phyloP scores from a whole-genome alignment of 92 coral and sea anemone genomes.

The Parazoanthus darwini region DNA sequence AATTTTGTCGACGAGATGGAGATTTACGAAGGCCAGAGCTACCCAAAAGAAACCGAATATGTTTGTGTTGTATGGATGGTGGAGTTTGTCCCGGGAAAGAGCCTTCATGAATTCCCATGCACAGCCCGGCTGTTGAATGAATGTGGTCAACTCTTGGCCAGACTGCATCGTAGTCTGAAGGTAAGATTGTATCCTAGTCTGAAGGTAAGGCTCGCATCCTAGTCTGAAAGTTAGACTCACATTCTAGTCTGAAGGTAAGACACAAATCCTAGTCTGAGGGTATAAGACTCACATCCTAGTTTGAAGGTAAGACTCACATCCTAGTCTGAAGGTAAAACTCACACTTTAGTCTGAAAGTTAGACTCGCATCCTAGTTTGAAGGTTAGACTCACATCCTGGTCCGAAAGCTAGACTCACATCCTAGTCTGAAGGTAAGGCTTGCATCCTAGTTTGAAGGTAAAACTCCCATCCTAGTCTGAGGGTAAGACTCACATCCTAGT shows the following conservation, averaged over 20 bases:
- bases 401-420: neutral
- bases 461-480: neutral
- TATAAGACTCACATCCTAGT: neutral
- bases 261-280: neutral
- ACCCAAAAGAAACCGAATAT: constrained; percentile 28
- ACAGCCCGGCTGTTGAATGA: constrained; percentile 27
- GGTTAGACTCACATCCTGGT: neutral
- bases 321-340: neutral
- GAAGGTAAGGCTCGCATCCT: constrained; percentile 5
- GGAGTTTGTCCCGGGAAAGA: constrained; percentile 61
- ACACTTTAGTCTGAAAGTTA: neutral
- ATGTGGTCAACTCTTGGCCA: constrained; percentile 26
- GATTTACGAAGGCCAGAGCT: constrained; percentile 44
- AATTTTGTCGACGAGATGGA: constrained; percentile 21
- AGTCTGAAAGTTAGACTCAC: constrained; percentile 12
- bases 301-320: neutral
- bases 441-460: neutral
- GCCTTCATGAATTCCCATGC: constrained; percentile 54
- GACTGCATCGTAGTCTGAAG: constrained; percentile 25
- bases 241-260: constrained; percentile 16
- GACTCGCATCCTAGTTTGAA: neutral
- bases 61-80: constrained; percentile 63
- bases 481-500: neutral
- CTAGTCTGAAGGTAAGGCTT: neutral
- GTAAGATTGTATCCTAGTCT: neutral